phyloP scores from a whole-genome alignment of 2,113 vertebrate genomes.

The Meleagris gallopavo region DNA sequence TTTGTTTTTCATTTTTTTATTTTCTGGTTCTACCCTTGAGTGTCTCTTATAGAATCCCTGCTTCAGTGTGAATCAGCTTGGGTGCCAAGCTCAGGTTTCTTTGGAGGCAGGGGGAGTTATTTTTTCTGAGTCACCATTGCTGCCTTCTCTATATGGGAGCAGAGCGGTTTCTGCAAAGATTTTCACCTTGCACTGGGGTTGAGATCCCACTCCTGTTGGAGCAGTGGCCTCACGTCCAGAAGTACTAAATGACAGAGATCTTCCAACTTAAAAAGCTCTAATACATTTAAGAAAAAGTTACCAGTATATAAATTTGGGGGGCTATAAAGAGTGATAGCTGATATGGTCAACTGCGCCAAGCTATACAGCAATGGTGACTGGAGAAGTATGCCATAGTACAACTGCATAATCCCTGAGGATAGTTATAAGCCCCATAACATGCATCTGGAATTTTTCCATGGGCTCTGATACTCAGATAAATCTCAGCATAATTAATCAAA shows the following conservation, averaged over 20 bases:
- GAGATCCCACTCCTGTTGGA: not conserved
- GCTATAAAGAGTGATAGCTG: not conserved
- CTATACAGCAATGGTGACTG: not conserved
- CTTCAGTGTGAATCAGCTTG: not conserved
- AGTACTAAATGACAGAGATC: not conserved
- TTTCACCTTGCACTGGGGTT: not conserved
- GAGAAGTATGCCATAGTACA: not conserved
- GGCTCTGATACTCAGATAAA: not conserved
- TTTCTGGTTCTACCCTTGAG: not conserved
- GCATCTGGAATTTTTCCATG: not conserved
- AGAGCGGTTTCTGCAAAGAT: not conserved
- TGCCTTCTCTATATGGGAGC: not conserved
- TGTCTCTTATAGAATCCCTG: not conserved
- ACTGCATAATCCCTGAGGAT: not conserved
- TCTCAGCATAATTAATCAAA: not conserved
- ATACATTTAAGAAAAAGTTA: not conserved
- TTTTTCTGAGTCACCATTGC: not conserved
- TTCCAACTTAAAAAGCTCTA: not conserved
- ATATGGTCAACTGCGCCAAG: not conserved
- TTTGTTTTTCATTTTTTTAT: rapidly evolving
- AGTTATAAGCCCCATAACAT: not conserved
- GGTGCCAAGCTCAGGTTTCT: not conserved
- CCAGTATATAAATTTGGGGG: not conserved
- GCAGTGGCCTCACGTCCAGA: not conserved
- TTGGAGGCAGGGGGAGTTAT: not conserved